phyloP scores from a whole-genome alignment of 2,113 vertebrate species.

The Mesembrinibis cayennensis region DNA sequence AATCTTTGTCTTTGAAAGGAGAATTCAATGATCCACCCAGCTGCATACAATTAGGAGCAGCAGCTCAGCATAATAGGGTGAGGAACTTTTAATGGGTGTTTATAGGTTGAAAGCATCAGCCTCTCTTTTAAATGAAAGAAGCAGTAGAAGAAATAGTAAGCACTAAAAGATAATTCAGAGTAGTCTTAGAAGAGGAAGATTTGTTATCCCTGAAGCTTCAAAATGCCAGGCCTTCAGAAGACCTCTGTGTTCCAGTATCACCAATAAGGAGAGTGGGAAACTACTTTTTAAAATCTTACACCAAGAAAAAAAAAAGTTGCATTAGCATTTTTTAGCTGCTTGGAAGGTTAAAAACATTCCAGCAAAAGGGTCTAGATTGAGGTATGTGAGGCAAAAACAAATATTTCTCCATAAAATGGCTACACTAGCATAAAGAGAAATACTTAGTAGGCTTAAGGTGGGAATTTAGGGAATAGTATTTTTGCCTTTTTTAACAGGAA shows the following conservation, averaged over 20 bases:
- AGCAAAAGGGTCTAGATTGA: conserved; percentile 61
- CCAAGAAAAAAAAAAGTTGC: neutral
- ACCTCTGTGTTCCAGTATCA: neutral
- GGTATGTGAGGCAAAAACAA: conserved; percentile 70
- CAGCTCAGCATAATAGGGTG: conserved; percentile 65
- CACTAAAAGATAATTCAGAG: conserved; percentile 65
- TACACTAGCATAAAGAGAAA: conserved; percentile 65
- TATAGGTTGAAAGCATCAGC: conserved; percentile 72
- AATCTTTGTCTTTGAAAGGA: conserved; percentile 70
- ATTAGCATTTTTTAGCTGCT: conserved; percentile 58
- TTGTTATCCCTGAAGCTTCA: conserved; percentile 55
- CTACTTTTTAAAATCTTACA: conserved; percentile 31
- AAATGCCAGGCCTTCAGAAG: conserved; percentile 8
- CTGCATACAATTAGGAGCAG: conserved; percentile 76
- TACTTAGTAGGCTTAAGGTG: conserved; percentile 73
- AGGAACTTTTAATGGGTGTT: conserved; percentile 78
- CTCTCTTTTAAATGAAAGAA: conserved; percentile 70
- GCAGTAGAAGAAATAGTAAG: conserved; percentile 66
- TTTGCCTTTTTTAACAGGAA: conserved; percentile 74
- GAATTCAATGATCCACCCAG: conserved; percentile 66
- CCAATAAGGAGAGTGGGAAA: neutral
- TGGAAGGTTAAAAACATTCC: conserved; percentile 60
- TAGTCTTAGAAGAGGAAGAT: conserved; percentile 56
- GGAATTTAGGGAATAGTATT: conserved; percentile 77
- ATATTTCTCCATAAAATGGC: conserved; percentile 73